These are phyloP conservation scores for Patiria pectinifera DNA, from an alignment of 53 echinoderm and acorn worm genomes.

Conservation along the genomic window DNA sequence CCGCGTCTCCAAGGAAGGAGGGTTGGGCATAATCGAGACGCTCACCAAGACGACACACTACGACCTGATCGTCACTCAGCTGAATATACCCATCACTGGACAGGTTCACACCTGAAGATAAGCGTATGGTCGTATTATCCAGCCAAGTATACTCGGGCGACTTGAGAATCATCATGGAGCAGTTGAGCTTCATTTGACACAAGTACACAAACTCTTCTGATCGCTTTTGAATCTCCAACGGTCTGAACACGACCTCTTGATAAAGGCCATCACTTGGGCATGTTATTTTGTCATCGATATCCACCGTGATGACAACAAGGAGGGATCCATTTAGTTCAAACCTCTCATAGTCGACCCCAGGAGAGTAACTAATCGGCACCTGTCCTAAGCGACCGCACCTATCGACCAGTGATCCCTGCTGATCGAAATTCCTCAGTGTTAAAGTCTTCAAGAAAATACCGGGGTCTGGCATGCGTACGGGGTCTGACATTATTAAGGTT, in stretches of 20 bases:
- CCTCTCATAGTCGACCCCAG: background rate
- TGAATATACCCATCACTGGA: slow-evolving; percentile 1
- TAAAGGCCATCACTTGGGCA: background rate
- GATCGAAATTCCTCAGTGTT: background rate
- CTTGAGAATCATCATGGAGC: background rate
- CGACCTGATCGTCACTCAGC: slow-evolving; percentile 1
- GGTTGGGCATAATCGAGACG: background rate
- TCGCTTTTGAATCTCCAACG: background rate
- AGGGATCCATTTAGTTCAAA: background rate
- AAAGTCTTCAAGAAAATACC: background rate
- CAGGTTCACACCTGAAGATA: background rate
- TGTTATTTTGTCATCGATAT: background rate
- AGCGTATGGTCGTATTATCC: background rate
- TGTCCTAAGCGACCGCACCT: slow-evolving; percentile 1
- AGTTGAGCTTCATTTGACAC: slow-evolving; percentile 1
- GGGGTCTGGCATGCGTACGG: background rate
- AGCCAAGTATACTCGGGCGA: slow-evolving; percentile 13
- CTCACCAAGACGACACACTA: background rate
- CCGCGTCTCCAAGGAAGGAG: background rate
- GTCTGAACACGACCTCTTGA: background rate
- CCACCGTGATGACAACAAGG: background rate
- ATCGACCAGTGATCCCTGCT: background rate
- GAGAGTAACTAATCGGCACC: slow-evolving; percentile 8
- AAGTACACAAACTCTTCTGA: background rate
- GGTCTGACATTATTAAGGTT: background rate